Conservation (phyloP, 2,888 invertebrate genomes). For the Marronus borbonicus region DNA sequence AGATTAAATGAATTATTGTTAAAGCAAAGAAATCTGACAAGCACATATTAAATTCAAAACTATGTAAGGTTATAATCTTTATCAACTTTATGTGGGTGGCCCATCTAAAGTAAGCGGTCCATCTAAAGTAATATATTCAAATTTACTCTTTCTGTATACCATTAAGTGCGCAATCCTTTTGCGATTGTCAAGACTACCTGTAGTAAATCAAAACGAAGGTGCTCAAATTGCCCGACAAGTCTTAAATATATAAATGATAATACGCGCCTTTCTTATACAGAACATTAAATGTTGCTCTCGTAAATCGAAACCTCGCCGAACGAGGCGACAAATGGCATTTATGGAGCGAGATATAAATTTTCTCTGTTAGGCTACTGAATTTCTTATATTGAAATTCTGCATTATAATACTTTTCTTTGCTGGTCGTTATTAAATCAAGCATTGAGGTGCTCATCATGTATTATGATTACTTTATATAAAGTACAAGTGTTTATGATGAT, state of each 20-base stretch:
- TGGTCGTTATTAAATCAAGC: too few relatives aligned
- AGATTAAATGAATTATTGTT: too few relatives aligned
- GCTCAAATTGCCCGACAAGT: slow-evolving; percentile 29
- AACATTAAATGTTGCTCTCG: slow-evolving; percentile 46
- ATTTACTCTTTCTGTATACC: background rate
- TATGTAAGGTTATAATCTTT: too few relatives aligned
- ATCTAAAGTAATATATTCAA: background rate
- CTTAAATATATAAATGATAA: slow-evolving; percentile 43
- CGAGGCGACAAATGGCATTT: slow-evolving; percentile 55
- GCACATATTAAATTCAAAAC: too few relatives aligned
- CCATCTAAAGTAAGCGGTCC: too few relatives aligned
- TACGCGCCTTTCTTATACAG: slow-evolving; percentile 28
- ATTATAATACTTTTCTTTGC: too few relatives aligned
- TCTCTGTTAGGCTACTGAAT: slow-evolving; percentile 35
- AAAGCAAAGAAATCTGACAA: too few relatives aligned
- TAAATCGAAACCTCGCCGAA: slow-evolving; percentile 46
- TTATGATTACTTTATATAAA: too few relatives aligned
- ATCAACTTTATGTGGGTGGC: too few relatives aligned
- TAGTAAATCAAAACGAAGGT: slow-evolving; percentile 39
- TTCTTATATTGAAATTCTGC: slow-evolving; percentile 7
- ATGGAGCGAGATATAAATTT: slow-evolving; percentile 49
- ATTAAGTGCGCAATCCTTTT: background rate
- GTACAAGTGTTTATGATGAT: too few relatives aligned
- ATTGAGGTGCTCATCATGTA: too few relatives aligned
- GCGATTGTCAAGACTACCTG: slow-evolving; percentile 8